Evolutionary conservation across 2,797 vertebrate genomes (phyloP).

Genomic region (Champsocephalus esox): DNA sequence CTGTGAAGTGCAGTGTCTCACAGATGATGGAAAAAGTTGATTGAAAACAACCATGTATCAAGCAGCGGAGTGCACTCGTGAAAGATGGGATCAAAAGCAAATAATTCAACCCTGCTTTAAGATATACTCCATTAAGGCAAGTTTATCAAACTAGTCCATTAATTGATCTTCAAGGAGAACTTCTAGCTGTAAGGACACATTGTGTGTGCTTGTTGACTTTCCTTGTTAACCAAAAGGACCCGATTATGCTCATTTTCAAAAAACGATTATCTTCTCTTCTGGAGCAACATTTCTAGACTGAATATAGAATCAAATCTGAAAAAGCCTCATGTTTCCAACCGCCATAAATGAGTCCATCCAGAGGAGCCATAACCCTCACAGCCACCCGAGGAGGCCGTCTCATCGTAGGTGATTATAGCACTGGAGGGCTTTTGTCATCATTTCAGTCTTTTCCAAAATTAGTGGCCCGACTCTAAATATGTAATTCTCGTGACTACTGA

Average conservation of each 20-base stretch:
- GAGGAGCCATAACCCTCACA: conserved; percentile 22
- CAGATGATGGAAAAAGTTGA: no score
- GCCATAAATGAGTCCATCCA: conserved; percentile 16
- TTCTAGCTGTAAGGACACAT: neutral
- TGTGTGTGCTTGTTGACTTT: neutral
- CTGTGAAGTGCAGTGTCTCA: no score
- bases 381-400: conserved; percentile 29
- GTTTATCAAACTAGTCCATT: conserved; percentile 10
- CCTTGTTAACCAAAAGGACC: no score
- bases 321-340: conserved; percentile 4
- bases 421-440: conserved; percentile 39
- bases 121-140: conserved; percentile 1
- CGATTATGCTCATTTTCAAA: no score
- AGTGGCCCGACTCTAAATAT: conserved; percentile 10
- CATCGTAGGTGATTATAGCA: conserved; percentile 30
- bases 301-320: conserved; percentile 30
- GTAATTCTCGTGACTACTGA: conserved; percentile 15
- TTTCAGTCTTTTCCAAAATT: conserved; percentile 31
- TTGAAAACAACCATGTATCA: neutral
- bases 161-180: conserved; percentile 13
- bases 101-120: neutral
- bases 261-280: neutral
- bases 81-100: neutral
- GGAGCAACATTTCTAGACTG: conserved; percentile 3
- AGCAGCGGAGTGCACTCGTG: neutral